A percentile compares a stretch with the other conserved stretches of the same genome.
phyloP scores from a whole-genome alignment of 2,113 vertebrate genomes.

The Ameiurus melas region DNA sequence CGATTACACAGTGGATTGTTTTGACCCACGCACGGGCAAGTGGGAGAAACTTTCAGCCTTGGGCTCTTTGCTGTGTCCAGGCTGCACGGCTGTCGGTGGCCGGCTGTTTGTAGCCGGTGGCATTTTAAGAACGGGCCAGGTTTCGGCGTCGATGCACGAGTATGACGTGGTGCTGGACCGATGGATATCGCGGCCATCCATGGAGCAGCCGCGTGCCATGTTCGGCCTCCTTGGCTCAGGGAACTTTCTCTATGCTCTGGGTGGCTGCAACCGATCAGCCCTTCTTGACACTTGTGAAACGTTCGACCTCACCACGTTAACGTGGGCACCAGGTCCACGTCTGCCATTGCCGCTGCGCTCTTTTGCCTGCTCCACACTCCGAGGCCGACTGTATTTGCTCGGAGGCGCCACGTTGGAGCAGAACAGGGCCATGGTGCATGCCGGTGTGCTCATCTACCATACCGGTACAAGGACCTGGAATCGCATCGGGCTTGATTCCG shows the following conservation, averaged over 20 bases:
- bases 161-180: conserved; percentile 75
- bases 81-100: conserved; percentile 74
- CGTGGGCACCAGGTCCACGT: conserved; percentile 56
- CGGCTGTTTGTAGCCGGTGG: conserved; percentile 79
- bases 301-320: conserved; percentile 64
- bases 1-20: conserved; percentile 77
- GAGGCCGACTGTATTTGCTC: conserved; percentile 76
- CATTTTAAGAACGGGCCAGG: conserved; percentile 70
- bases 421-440: conserved; percentile 75
- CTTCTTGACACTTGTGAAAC: conserved; percentile 72
- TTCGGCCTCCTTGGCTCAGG: conserved; percentile 76
- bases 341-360: conserved; percentile 65
- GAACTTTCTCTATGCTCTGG: conserved; percentile 74
- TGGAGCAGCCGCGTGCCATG: conserved; percentile 73
- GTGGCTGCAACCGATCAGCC: conserved; percentile 73
- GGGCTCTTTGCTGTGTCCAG: conserved; percentile 75
- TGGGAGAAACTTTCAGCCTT: conserved; percentile 79
- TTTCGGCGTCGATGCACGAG: conserved; percentile 75
- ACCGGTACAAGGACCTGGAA: conserved; percentile 75
- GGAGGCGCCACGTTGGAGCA: conserved; percentile 79
- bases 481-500: conserved; percentile 74
- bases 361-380: conserved; percentile 72
- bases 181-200: conserved; percentile 73
- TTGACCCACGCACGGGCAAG: conserved; percentile 77
- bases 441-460: conserved; percentile 80